phyloP scores from a whole-genome alignment of 2,113 vertebrate species.

The Oceanites oceanicus region DNA sequence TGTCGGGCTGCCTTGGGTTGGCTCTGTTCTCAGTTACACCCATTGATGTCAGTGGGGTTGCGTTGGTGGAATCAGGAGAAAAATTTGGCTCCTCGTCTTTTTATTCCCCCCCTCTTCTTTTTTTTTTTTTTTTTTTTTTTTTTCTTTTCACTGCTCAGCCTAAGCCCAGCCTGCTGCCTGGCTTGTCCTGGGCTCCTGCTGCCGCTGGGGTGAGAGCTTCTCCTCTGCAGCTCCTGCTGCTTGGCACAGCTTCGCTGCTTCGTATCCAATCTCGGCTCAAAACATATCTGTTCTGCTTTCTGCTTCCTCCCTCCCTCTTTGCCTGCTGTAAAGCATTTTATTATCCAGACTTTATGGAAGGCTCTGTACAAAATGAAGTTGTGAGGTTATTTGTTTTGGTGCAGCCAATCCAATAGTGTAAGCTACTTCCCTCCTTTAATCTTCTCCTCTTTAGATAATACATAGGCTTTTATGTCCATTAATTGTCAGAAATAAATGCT shows the following conservation, averaged over 20 bases:
- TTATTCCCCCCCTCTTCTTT: not conserved
- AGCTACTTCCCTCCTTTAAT: conserved; percentile 64
- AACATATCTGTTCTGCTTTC: conserved; percentile 69
- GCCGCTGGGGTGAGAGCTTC: conserved; percentile 53
- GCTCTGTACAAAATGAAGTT: conserved; percentile 51
- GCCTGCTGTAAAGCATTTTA: conserved; percentile 50
- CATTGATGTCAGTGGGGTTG: conserved; percentile 70
- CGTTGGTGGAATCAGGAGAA: conserved; percentile 61
- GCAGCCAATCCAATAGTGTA: conserved; percentile 38
- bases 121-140: not conserved
- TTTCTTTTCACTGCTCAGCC: not conserved
- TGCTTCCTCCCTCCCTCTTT: conserved; percentile 50
- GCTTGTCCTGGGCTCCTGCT: conserved; percentile 6
- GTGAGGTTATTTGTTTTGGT: conserved; percentile 62
- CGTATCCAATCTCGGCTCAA: conserved; percentile 51
- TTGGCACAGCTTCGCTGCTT: conserved; percentile 25
- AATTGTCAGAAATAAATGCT: conserved; percentile 72
- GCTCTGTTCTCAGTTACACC: conserved; percentile 63
- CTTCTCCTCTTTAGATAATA: conserved; percentile 66
- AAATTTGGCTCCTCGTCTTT: conserved; percentile 18
- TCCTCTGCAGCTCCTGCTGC: conserved; percentile 60
- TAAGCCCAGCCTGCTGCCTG: not conserved
- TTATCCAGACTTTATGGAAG: conserved; percentile 61
- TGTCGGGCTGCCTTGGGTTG: conserved; percentile 21
- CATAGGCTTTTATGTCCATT: conserved; percentile 74